Base-by-base conservation (phyloP, 2,113 vertebrate genomes). In the Clarias gariepinus region DNA sequence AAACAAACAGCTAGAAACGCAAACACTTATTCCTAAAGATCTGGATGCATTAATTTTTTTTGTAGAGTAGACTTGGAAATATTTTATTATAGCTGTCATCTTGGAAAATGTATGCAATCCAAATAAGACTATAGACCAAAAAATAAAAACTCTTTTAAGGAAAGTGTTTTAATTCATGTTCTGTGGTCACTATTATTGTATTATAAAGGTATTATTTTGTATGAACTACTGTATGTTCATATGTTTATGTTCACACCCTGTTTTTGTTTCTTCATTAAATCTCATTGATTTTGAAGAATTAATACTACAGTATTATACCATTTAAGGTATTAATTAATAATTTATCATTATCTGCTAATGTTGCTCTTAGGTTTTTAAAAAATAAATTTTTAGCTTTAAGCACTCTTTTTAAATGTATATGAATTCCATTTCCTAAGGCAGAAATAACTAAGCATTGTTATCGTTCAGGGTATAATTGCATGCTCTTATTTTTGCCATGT, bases 311-410 rank as follows among this genome's bases (percentile, higher is more conserved):
- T n/a, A 47, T 47, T 47, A 47, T 47, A 47, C 47, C 3, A 36
- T 36, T 36, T 36, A 36, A 36, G 33, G 33, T 36, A 36, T 36
- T 36, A 36, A 36, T 36, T 36, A 36, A 36, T n/a, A n/a, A n/a
- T n/a, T n/a, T n/a, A n/a, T n/a, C n/a, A n/a, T n/a, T n/a, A n/a
- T 36, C 33, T 28, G 16, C 16, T 30, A 52, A 41, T 84, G 53
- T 57, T 71, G 52, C 82, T 36, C 5, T 84, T 33, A 71, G 69
- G 64, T 52, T 83, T 83, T 83, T 33, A 57, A 69, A 83, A 55
- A n/a, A 12, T 2, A 36, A 23, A n/a, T 60, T n/a, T 73, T 16
- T 18, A 33, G 69, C 61, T 60, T 74, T 55, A 84, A 60, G 23
- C 15, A 28, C 33, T 9, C 6, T 41, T 71, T 71, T 33, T 36